These are phyloP conservation scores for Chiloscyllium plagiosum DNA, from an alignment of 2,113 vertebrate genomes.

Conservation along the genomic window DNA sequence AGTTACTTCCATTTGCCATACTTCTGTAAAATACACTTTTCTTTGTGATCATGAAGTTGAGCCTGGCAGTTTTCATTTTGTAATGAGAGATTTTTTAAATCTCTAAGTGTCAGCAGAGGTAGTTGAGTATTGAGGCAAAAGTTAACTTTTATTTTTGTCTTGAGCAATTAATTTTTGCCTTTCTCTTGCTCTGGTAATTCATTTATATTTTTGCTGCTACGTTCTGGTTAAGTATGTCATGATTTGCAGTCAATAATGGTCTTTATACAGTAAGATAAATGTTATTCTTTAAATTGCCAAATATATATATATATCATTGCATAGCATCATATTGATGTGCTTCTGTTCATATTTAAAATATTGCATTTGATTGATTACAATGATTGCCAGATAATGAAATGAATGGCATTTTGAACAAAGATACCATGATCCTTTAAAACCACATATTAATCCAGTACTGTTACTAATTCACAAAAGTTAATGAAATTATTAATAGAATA, in stretches of 20 bases:
- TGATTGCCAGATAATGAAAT: neutral
- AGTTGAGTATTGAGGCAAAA: neutral
- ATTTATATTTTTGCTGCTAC: neutral
- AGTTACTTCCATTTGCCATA: neutral
- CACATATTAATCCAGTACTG: neutral
- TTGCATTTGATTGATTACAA: neutral
- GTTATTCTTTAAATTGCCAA: neutral
- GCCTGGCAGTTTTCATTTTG: neutral
- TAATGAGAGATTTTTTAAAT: neutral
- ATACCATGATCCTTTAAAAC: neutral
- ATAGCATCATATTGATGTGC: no score
- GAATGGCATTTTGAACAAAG: neutral
- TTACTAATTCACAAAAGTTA: neutral
- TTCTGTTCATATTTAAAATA: neutral
- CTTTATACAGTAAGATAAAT: neutral
- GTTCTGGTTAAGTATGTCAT: neutral
- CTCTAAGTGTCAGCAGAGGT: neutral
- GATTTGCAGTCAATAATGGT: neutral
- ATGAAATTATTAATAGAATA: neutral
- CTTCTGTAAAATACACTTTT: neutral
- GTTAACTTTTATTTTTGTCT: neutral
- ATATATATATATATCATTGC: neutral
- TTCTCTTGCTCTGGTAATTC: neutral
- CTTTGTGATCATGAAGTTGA: neutral
- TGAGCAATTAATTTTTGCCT: neutral